phyloP scores from a whole-genome alignment of 2,888 invertebrate genomes.

The Aromia moschata region DNA sequence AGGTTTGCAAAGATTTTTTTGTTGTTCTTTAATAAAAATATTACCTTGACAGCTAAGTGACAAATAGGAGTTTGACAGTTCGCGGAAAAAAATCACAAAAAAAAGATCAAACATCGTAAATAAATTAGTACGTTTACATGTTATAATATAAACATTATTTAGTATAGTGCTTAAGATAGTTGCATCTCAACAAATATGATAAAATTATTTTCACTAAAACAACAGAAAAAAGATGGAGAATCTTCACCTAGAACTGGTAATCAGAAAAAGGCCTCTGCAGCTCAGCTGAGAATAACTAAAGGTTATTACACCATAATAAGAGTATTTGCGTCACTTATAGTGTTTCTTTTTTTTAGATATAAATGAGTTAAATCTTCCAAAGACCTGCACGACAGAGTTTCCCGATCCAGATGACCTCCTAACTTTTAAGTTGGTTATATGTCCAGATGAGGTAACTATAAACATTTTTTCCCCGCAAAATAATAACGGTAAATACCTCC shows the following conservation, averaged over 20 bases:
- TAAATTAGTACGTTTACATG: conserved; percentile 34
- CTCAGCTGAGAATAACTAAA: conserved; percentile 97
- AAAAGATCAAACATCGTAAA: conserved; percentile 34
- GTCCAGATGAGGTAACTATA: conserved; percentile 85
- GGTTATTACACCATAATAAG: conserved; percentile 67
- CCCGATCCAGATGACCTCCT: conserved; percentile 96
- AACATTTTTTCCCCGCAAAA: too few species aligned
- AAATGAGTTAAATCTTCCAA: conserved; percentile 95
- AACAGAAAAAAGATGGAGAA: conserved; percentile 98
- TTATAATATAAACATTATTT: conserved; percentile 24
- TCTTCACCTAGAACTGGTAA: conserved; percentile 77
- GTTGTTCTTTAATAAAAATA: conserved; percentile 1
- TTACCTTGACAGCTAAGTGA: conserved; percentile 19
- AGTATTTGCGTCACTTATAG: conserved; percentile 7
- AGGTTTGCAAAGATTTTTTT: background rate
- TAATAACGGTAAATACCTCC: too few species aligned
- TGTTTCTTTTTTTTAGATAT: conserved; percentile 81
- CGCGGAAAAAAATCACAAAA: conserved; percentile 31
- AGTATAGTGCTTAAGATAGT: conserved; percentile 20
- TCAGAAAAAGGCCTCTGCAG: conserved; percentile 95
- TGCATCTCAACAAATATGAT: conserved; percentile 75
- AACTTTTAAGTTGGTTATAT: conserved; percentile 94
- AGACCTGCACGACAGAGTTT: conserved; percentile 95
- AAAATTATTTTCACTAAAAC: conserved; percentile 97
- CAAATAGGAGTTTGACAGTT: conserved; percentile 25